Percentiles rank a stretch among this genome's conserved stretches.
These are phyloP conservation scores for Antechinus flavipes DNA, from an alignment of 2,113 vertebrate species.

Conservation along the genomic window DNA sequence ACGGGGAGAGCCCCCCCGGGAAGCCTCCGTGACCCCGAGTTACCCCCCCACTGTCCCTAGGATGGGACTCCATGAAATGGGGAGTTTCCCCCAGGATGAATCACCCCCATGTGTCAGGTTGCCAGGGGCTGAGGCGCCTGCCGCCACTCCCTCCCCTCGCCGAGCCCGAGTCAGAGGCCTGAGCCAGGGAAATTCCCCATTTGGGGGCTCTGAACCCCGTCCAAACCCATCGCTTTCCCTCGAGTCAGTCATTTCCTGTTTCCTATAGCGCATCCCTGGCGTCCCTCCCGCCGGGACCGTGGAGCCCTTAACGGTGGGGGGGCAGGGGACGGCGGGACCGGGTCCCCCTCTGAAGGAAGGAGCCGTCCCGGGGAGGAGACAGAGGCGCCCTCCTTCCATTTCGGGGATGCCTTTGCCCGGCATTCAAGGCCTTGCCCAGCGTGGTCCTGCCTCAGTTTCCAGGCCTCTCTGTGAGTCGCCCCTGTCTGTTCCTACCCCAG, in stretches of 20 bases:
- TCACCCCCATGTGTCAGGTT: slow-evolving; percentile 72
- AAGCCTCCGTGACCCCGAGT: slow-evolving; percentile 25
- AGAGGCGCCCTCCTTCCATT: not conserved
- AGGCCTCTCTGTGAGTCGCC: not conserved
- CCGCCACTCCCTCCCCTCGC: slow-evolving; percentile 71
- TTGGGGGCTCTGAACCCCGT: slow-evolving; percentile 40
- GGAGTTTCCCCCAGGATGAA: slow-evolving; percentile 75
- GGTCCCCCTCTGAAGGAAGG: not conserved
- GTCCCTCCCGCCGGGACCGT: not conserved
- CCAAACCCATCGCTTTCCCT: slow-evolving; percentile 54
- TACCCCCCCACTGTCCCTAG: slow-evolving; percentile 19
- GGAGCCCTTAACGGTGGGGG: not conserved
- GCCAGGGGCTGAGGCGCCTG: not conserved
- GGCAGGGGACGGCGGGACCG: too few species aligned
- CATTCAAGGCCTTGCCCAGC: not conserved
- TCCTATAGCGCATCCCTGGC: not conserved
- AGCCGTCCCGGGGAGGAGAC: not conserved
- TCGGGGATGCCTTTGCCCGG: not conserved
- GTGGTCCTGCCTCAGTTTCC: not conserved
- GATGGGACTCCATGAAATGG: slow-evolving; percentile 50
- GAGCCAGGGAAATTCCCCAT: slow-evolving; percentile 71
- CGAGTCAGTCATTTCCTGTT: slow-evolving; percentile 45
- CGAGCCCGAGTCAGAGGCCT: slow-evolving; percentile 44
- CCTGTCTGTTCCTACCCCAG: not conserved
- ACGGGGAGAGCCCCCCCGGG: not conserved